Conservation (phyloP, 2,797 vertebrate species). For the Sebastes oblongus region DNA sequence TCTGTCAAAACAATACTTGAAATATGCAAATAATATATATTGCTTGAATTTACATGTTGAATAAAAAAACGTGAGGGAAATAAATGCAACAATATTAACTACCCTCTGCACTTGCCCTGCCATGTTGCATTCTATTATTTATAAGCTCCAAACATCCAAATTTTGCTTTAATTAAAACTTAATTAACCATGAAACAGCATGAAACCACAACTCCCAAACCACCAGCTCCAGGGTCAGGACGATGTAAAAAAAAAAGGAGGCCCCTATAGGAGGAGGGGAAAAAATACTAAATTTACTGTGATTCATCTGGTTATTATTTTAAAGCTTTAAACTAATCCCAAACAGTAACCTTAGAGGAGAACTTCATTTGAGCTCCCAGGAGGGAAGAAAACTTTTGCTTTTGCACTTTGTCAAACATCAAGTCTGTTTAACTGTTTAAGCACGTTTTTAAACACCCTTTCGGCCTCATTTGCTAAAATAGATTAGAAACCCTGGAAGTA, state of each 20-base stretch:
- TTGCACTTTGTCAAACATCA: conserved; percentile 21
- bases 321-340: neutral
- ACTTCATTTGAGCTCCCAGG: neutral
- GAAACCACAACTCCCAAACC: conserved; percentile 21
- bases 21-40: neutral
- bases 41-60: neutral
- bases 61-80: neutral
- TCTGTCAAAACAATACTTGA: neutral
- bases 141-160: neutral
- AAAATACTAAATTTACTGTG: neutral
- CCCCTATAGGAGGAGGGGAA: neutral
- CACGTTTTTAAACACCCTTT: neutral
- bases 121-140: conserved; percentile 3
- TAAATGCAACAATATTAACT: neutral
- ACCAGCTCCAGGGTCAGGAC: conserved; percentile 37
- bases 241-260: conserved; percentile 16
- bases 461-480: conserved; percentile 2
- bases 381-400: conserved; percentile 4
- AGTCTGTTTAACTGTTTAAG: neutral
- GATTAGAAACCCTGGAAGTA: neutral
- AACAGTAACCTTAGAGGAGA: neutral
- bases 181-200: conserved; percentile 18
- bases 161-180: conserved; percentile 12
- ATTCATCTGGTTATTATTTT: conserved; percentile 12
- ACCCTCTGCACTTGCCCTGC: neutral